Evolutionary conservation across 2,888 invertebrate genomes (phyloP), one percentile per base, ranked within the genome.

Genomic region (Clusia tigrina): DNA sequence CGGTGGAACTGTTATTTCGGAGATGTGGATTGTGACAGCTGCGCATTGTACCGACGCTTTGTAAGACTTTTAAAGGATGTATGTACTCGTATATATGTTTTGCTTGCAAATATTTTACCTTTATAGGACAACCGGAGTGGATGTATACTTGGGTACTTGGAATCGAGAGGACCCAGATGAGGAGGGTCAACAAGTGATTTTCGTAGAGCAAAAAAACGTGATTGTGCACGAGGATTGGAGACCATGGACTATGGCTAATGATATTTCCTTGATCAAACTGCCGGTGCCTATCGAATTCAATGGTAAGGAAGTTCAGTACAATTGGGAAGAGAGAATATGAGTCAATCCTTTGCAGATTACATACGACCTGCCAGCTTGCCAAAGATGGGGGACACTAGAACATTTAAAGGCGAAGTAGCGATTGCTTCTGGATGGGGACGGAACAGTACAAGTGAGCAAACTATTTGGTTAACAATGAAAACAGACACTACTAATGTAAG

Each of bases 261-360:
- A 86, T 63, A 81, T 86, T 58, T 85, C 85, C 2, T 61, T 86
- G n/a, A 76, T 86, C 37, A 78, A 77, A 54, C 69, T 86, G 63
- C 81, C 84, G 9, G 63, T 74, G 38, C 60, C 77, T 9, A 81
- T 85, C 24, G 69, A 69, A 20, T 72, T 84, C 51, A 83, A 80
- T 65, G 81, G 85, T 85, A 71, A 67, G 67, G 61, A 1, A 23
- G 20, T 2, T n/a, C n/a, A n/a, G n/a, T n/a, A n/a, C 2, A 55
- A 42, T 24, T 32, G 9, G 42, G n/a, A 42, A n/a, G n/a, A n/a
- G n/a, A n/a, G n/a, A n/a, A n/a, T n/a, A 17, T 32, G 32, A 32
- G 9, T 42, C 42, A 42, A 42, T n/a, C n/a, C n/a, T n/a, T n/a
- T 37, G 15, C 42, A 74, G 69, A 76, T 0, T 55, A 62, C 56